These are phyloP conservation scores for Sebastes cheni DNA, from an alignment of 2,797 vertebrate genomes.

Conservation along the genomic window DNA sequence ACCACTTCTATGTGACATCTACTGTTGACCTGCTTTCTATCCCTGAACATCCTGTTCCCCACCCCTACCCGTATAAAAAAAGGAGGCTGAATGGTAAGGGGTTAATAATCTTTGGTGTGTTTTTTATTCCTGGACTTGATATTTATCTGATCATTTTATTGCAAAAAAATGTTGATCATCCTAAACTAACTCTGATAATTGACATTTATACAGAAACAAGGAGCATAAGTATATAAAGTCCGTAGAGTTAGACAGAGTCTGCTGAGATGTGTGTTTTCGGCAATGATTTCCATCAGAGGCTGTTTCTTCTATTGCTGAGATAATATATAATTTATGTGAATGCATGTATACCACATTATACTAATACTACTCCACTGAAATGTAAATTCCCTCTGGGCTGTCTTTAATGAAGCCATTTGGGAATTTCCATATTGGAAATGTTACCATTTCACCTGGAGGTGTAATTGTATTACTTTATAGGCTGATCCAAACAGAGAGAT, in stretches of 20 bases:
- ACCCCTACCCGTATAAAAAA: no score
- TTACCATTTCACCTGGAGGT: slow-evolving; percentile 28
- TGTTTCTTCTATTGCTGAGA: slow-evolving; percentile 15
- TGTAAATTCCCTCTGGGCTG: slow-evolving; percentile 55
- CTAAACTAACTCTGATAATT: background rate
- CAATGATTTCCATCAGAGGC: slow-evolving; percentile 17
- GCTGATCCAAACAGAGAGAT: slow-evolving; percentile 17
- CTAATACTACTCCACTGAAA: slow-evolving; percentile 34
- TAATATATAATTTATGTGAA: slow-evolving; percentile 63
- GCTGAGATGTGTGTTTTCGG: slow-evolving; percentile 20
- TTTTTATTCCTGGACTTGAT: background rate
- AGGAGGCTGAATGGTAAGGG: no score
- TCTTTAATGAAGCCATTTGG: slow-evolving; percentile 58
- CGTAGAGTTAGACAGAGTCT: background rate
- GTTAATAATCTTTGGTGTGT: background rate
- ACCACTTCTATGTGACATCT: no score
- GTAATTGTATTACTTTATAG: slow-evolving; percentile 38
- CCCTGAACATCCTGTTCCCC: no score
- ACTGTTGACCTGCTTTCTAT: no score
- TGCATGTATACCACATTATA: slow-evolving; percentile 30
- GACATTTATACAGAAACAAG: background rate
- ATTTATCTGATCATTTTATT: background rate
- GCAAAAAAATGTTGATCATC: background rate
- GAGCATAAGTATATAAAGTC: background rate
- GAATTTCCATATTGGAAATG: slow-evolving; percentile 55